Evolutionary conservation across 2,888 invertebrate species (phyloP).

Genomic region (Napeogenes sylphis): DNA sequence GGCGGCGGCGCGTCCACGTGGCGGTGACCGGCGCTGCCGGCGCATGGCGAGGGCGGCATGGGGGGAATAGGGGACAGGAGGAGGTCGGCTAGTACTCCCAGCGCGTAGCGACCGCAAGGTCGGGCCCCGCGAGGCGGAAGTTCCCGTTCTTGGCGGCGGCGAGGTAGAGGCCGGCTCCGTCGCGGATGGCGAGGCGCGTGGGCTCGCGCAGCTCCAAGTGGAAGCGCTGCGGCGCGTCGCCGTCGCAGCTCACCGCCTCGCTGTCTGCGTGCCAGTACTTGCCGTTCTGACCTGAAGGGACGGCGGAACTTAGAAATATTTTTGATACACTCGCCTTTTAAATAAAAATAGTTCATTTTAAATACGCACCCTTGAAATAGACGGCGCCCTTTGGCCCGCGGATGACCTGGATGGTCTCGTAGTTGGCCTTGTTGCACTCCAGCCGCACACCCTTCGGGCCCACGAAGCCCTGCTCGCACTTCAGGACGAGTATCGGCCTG

Average conservation of each 20-base stretch:
- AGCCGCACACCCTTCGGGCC: constrained; percentile 92
- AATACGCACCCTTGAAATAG: constrained; percentile 88
- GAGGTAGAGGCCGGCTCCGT: constrained; percentile 84
- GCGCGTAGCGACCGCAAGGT: constrained; percentile 88
- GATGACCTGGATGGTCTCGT: constrained; percentile 94
- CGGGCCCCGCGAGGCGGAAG: constrained; percentile 88
- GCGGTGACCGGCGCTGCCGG: too few relatives aligned
- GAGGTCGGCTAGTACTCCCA: constrained; percentile 89
- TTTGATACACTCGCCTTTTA: constrained; percentile 13
- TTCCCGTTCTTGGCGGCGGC: constrained; percentile 94
- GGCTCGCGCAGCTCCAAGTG: constrained; percentile 95
- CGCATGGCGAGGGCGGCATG: too few relatives aligned
- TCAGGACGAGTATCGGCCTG: constrained; percentile 94
- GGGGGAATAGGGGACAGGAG: constrained; percentile 14
- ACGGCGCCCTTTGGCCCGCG: constrained; percentile 93
- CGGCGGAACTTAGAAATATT: background rate
- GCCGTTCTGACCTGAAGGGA: constrained; percentile 86
- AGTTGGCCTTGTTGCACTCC: constrained; percentile 97
- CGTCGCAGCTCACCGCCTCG: constrained; percentile 91
- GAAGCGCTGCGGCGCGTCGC: constrained; percentile 89
- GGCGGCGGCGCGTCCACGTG: too few relatives aligned
- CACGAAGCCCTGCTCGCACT: constrained; percentile 97
- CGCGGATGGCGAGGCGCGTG: constrained; percentile 93
- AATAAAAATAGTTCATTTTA: background rate
- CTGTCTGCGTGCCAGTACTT: constrained; percentile 96